Percentiles rank a stretch among this genome's conserved stretches.
phyloP scores from a whole-genome alignment of 2,797 vertebrate genomes.

The Poeciliopsis presidionis region DNA sequence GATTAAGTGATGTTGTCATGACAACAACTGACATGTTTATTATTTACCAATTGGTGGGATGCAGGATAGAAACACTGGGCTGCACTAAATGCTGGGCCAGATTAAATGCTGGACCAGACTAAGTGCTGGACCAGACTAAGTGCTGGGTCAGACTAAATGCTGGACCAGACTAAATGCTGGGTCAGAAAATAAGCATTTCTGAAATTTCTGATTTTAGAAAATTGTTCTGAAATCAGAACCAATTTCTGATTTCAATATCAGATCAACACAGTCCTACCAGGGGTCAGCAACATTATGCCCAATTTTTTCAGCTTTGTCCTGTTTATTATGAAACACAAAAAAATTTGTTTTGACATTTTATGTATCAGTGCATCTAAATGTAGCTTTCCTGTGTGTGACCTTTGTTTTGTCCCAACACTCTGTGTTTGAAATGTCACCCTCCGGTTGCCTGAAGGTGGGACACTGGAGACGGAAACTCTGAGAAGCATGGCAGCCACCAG shows the following conservation, averaged over 20 bases:
- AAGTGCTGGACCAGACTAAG: no score
- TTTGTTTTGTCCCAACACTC: constrained; percentile 11
- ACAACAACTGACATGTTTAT: background rate
- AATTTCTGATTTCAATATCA: background rate
- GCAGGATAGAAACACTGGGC: background rate
- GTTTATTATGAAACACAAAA: background rate
- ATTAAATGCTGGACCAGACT: no score
- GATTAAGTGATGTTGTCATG: background rate
- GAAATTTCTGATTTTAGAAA: no score
- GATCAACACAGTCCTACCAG: background rate
- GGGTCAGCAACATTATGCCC: background rate
- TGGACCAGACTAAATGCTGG: no score
- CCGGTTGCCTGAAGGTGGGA: constrained; percentile 46
- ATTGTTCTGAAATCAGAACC: background rate
- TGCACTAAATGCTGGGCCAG: no score
- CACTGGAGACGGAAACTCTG: constrained; percentile 17
- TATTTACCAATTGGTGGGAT: background rate
- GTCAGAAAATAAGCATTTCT: no score
- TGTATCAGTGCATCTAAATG: background rate
- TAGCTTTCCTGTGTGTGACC: background rate
- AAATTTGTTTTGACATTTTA: background rate
- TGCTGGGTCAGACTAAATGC: no score
- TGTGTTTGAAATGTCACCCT: constrained; percentile 26
- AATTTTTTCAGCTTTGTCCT: constrained; percentile 1
- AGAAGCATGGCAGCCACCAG: constrained; percentile 56